These are phyloP conservation scores for Geopemphigus sp. DNA, from an alignment of 1,140 invertebrate genomes.

Conservation along the genomic window DNA sequence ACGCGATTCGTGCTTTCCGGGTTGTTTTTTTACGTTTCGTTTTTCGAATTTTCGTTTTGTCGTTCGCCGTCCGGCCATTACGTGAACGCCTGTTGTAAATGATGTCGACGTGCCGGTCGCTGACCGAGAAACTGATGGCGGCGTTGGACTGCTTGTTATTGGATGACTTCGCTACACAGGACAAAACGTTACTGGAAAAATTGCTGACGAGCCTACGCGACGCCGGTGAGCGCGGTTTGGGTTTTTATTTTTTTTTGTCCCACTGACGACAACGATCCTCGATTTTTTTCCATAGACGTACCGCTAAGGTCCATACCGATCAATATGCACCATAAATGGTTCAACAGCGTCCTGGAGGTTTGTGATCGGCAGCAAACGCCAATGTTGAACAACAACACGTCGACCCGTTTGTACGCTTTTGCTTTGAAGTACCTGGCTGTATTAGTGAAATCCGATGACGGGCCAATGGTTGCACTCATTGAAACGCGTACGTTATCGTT, in stretches of 20 bases:
- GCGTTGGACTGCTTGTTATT: constrained; percentile 11
- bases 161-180: constrained; percentile 6
- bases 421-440: constrained; percentile 32
- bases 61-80: no score
- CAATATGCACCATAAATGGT: constrained; percentile 1
- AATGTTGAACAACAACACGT: neutral
- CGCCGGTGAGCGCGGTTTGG: neutral
- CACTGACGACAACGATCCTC: neutral
- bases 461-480: neutral
- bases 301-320: neutral
- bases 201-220: neutral
- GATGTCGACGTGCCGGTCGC: no score
- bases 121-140: neutral
- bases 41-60: no score
- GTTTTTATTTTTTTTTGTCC: neutral
- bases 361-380: neutral
- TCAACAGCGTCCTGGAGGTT: neutral
- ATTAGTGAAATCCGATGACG: neutral
- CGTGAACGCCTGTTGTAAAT: no score
- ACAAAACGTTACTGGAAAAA: constrained; percentile 34
- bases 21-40: no score
- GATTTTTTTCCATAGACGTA: neutral
- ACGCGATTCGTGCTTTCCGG: no score
- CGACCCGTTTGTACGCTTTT: neutral
- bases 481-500: neutral